Evolutionary conservation across 1,140 invertebrate species (phyloP), one percentile per base, ranked within the genome.

Genomic region (Hylyphantes graminicola): DNA sequence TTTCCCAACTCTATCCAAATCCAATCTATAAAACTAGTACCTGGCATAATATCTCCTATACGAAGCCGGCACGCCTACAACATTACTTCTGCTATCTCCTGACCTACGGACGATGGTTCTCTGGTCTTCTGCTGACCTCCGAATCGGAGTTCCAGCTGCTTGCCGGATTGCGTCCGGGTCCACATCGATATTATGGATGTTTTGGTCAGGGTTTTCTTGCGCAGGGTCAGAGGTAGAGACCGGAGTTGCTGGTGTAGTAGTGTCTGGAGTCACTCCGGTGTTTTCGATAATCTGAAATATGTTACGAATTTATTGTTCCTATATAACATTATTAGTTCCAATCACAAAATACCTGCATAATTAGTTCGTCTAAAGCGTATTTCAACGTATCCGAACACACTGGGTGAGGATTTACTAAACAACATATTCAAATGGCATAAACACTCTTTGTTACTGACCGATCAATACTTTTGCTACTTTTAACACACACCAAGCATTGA

Each of bases 141-240:
- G n/a, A 8, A 75, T 61, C 0, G 72, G 59, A 5, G 35, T 7
- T 59, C 51, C 61, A 21, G 73, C 73, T 13, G 74, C 55, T 5
- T 48, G 61, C 13, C 82, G 63, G 50, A 85, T 85, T 21, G 76
- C 54, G 6, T 85, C 65, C 0, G 82, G 82, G 61, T 77, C 53
- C 10, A 85, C 82, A 11, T 85, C 82, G n/a, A 85, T 85, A 19
- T 85, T 85, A 10, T 85, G 35, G 13, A 85, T 21, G 54, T 67
- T 85, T 17, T 76, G 54, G 19, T 48, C 15, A 13, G 10, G 8
- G 48, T 63, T 63, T 55, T 67, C 70, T 10, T 67, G 54, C 0
- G 59, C 12, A 0, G 51, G 51, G 7, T 59, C 51, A 21, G 77
- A 59, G n/a, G 19, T 6, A 6, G n/a, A 19, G 48, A 35, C 5